A percentile compares a stretch with the other conserved stretches of the same genome.
phyloP scores from a whole-genome alignment of 2,888 invertebrate species.

The Aproaerema taeniolella region DNA sequence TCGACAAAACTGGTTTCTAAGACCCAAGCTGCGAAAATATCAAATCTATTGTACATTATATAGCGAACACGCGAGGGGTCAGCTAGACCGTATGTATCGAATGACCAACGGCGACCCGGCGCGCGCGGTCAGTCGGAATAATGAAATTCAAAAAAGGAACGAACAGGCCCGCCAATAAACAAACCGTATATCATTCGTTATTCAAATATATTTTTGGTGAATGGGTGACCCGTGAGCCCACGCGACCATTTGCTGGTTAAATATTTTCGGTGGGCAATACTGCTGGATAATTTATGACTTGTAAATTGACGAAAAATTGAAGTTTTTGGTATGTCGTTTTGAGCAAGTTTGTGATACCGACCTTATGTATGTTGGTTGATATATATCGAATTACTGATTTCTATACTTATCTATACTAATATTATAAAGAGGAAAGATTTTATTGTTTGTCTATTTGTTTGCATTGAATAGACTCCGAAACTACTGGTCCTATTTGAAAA shows the following conservation, averaged over 20 bases:
- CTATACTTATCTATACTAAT: neutral
- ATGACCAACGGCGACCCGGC: conserved; percentile 65
- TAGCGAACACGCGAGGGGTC: conserved; percentile 56
- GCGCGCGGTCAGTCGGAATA: conserved; percentile 64
- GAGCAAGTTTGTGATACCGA: too few species aligned
- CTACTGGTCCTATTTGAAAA: too few species aligned
- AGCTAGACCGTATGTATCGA: conserved; percentile 39
- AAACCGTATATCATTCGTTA: conserved; percentile 76
- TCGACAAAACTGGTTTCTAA: conserved; percentile 44
- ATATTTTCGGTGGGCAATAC: conserved; percentile 70
- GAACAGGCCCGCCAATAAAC: conserved; percentile 74
- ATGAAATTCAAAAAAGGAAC: conserved; percentile 68
- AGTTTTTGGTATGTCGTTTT: neutral
- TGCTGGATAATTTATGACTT: conserved; percentile 61
- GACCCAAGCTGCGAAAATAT: conserved; percentile 70
- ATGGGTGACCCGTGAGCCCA: conserved; percentile 73
- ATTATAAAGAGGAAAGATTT: neutral
- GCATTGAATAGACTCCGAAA: too few species aligned
- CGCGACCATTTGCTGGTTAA: conserved; percentile 72
- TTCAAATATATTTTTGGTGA: conserved; percentile 70
- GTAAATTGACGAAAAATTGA: conserved; percentile 42
- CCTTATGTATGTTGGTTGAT: neutral
- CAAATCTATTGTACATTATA: conserved; percentile 61
- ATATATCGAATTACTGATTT: neutral
- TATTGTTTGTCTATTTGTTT: too few species aligned